phyloP scores from a whole-genome alignment of 2,113 vertebrate genomes.

The Protobothrops mucrosquamatus region DNA sequence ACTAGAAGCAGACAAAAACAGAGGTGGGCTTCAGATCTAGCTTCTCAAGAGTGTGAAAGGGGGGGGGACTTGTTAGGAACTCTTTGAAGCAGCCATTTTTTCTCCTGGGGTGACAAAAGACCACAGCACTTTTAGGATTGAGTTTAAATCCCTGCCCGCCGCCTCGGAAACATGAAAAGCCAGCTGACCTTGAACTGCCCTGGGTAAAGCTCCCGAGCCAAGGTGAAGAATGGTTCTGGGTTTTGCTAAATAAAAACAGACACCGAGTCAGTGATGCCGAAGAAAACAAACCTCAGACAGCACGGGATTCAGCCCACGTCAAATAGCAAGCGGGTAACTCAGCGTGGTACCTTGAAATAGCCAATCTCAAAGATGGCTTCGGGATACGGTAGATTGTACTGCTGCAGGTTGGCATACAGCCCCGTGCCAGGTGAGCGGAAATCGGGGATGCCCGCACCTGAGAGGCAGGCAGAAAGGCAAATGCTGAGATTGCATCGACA shows the following conservation, averaged over 20 bases:
- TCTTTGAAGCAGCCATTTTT: neutral
- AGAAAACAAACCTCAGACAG: neutral
- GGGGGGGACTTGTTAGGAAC: neutral
- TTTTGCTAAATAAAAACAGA: slow-evolving; percentile 76
- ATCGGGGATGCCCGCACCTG: slow-evolving; percentile 91
- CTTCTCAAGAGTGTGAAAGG: neutral
- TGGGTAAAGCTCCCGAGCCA: slow-evolving; percentile 88
- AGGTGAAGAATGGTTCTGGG: slow-evolving; percentile 88
- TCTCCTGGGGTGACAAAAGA: neutral
- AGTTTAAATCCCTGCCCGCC: neutral
- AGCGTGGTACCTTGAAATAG: slow-evolving; percentile 83
- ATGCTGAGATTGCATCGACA: neutral
- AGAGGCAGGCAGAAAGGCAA: neutral
- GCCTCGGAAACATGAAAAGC: too few relatives aligned
- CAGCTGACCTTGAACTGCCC: slow-evolving; percentile 89
- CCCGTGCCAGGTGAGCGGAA: slow-evolving; percentile 89
- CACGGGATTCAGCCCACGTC: neutral
- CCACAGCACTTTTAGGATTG: neutral
- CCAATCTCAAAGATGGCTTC: slow-evolving; percentile 91
- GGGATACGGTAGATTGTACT: slow-evolving; percentile 86
- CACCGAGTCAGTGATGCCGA: neutral
- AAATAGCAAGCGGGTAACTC: neutral
- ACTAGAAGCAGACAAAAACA: neutral
- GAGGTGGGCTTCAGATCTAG: neutral
- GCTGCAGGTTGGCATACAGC: slow-evolving; percentile 87